Percentiles rank a stretch among this genome's conserved stretches.
phyloP scores from a whole-genome alignment of 2,888 invertebrate species.

The Apotomis betuletana region DNA sequence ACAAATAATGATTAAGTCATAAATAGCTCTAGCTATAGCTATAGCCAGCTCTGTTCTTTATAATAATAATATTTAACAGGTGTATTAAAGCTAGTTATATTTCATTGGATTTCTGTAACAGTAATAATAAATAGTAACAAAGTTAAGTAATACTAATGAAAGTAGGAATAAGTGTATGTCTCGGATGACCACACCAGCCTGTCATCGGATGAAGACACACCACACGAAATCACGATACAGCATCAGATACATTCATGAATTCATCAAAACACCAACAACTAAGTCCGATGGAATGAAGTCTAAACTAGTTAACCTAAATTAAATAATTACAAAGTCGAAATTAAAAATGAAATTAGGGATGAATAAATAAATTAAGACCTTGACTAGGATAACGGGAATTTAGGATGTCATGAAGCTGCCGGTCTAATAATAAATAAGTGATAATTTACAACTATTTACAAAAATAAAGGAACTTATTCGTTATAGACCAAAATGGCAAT shows the following conservation, averaged over 20 bases:
- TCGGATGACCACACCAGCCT: conserved; percentile 13
- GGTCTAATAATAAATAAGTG: conserved; percentile 74
- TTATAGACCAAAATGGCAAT: conserved; percentile 82
- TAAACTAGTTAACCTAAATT: conserved; percentile 67
- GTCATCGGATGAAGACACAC: conserved; percentile 43
- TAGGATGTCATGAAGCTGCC: conserved; percentile 64
- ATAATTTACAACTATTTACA: conserved; percentile 81
- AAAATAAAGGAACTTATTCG: conserved; percentile 79
- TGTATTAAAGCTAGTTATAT: conserved; percentile 79
- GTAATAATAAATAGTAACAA: conserved; percentile 82
- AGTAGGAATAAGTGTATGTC: conserved; percentile 74
- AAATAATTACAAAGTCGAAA: conserved; percentile 57
- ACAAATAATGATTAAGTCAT: conserved; percentile 82
- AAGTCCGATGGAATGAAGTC: conserved; percentile 70
- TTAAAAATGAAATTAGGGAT: conserved; percentile 60
- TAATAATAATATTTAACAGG: conserved; percentile 79
- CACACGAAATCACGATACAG: conserved; percentile 48
- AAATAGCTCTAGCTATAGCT: conserved; percentile 60
- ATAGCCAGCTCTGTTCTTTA: conserved; percentile 79
- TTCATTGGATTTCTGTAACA: conserved; percentile 79
- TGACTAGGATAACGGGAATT: conserved; percentile 82
- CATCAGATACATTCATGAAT: conserved; percentile 69
- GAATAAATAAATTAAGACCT: conserved; percentile 78
- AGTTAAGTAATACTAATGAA: conserved; percentile 76
- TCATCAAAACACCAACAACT: conserved; percentile 55